Evolutionary conservation across 2,888 invertebrate genomes (phyloP), one percentile per base, ranked within the genome.

Genomic region (Atrina japonica): DNA sequence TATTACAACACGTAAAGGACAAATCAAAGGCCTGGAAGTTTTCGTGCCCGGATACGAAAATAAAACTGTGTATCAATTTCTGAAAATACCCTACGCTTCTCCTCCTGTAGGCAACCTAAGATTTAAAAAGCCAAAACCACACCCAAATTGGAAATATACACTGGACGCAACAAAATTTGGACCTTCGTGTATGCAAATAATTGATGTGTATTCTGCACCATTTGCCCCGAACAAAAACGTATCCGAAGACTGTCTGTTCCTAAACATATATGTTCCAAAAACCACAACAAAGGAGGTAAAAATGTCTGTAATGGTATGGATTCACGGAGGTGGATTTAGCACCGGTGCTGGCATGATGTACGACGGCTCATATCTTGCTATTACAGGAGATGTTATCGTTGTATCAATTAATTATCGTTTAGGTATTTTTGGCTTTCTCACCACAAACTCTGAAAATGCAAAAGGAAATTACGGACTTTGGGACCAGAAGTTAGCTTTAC

Each of bases 271-370:
- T 45, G 69, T 81, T 9, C 83, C 83, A 1, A 14, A 50, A 1
- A 23, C 16, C 5, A 61, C 70, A 0, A 21, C 65, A 18, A 45
- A 30, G 25, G 16, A 35, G 9, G 25, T 9, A 1, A 71, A 53
- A 5, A 76, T 65, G 60, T 60, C 83, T 16, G 81, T 81, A 0
- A 80, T 83, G 77, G 66, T 83, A 1, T 83, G 76, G 76, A 80
- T 83, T 16, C 81, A 83, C 65, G 81, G 83, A 0, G 83, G 83
- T 1, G 76, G 78, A 2, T 83, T 79, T 45, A 69, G 58, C 1
- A 61, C 60, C 3, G 83, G 83, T 9, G 70, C 69, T 16, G 75
- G 71, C 14, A 69, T 72, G 16, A 30, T 73, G n/a, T 75, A 70
- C 50, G 81, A 83, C 50, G 81, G 69, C 9, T 75, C 76, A 1